phyloP scores from a whole-genome alignment of 2,113 vertebrate genomes.

The Caranx melampygus region DNA sequence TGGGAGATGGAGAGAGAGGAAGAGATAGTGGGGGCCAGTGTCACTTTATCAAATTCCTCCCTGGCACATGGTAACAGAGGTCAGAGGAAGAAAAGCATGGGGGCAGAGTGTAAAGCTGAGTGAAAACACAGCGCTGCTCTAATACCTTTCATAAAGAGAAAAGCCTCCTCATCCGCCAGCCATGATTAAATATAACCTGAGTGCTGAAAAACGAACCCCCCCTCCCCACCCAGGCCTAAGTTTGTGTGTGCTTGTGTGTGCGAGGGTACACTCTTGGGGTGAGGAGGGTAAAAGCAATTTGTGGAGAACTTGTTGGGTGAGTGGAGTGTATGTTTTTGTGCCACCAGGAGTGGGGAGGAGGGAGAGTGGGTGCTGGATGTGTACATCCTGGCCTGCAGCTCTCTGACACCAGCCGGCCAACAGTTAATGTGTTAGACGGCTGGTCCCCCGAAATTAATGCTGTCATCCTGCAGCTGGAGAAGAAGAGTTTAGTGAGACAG shows the following conservation, averaged over 20 bases:
- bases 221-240: conserved; percentile 75
- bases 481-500: conserved; percentile 81
- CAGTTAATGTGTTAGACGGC: conserved; percentile 88
- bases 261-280: conserved; percentile 72
- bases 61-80: conserved; percentile 79
- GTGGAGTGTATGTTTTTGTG: conserved; percentile 81
- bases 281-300: conserved; percentile 93
- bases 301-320: conserved; percentile 89
- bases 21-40: conserved; percentile 65
- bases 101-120: conserved; percentile 82
- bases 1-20: conserved; percentile 56
- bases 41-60: conserved; percentile 86
- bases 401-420: conserved; percentile 87
- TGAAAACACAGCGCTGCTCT: conserved; percentile 80
- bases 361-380: conserved; percentile 39
- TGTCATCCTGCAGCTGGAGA: conserved; percentile 89
- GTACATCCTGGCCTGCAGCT: conserved; percentile 58
- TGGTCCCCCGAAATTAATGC: conserved; percentile 88
- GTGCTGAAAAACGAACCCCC: conserved; percentile 77
- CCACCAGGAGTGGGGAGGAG: conserved; percentile 29
- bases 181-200: conserved; percentile 79
- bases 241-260: conserved; percentile 69
- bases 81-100: conserved; percentile 77
- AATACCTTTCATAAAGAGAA: conserved; percentile 85
- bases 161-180: conserved; percentile 80